A percentile compares a stretch with the other conserved stretches of the same genome.
Evolutionary conservation across 1,140 invertebrate genomes (phyloP).

Genomic region (Amyelois transitella): DNA sequence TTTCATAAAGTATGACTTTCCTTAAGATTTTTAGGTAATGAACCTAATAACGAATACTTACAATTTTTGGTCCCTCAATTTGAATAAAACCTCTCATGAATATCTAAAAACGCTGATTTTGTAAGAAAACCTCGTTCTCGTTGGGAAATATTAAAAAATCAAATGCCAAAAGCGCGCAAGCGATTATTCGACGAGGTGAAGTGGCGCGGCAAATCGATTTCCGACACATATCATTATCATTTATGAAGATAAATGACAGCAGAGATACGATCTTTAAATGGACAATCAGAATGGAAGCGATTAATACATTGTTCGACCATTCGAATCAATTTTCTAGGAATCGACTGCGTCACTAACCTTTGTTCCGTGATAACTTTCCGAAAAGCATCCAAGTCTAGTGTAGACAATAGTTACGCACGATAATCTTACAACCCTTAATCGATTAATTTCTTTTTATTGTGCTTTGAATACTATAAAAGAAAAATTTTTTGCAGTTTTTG

Average conservation of each 20-base stretch:
- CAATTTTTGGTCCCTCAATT: constrained; percentile 1
- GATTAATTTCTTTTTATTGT: no score
- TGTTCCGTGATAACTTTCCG: no score
- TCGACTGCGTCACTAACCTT: no score
- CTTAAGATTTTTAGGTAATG: not conserved
- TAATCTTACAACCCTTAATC: no score
- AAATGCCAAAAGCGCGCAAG: constrained; percentile 21
- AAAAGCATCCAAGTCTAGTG: no score
- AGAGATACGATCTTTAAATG: not conserved
- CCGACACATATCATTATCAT: constrained; percentile 36
- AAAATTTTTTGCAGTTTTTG: no score
- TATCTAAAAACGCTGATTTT: constrained; percentile 8
- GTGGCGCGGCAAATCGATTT: constrained; percentile 34
- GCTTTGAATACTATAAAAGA: no score
- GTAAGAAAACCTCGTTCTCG: constrained; percentile 7
- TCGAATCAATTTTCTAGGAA: not conserved
- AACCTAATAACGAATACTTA: not conserved
- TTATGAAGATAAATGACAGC: constrained; percentile 34
- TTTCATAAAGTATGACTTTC: no score
- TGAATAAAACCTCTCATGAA: constrained; percentile 4
- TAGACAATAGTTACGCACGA: no score
- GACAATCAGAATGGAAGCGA: not conserved
- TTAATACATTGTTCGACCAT: not conserved
- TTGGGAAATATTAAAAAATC: constrained; percentile 29
- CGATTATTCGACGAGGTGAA: constrained; percentile 26